Evolutionary conservation across 2,888 invertebrate species (phyloP).

Genomic region (Drosophila neutralis): DNA sequence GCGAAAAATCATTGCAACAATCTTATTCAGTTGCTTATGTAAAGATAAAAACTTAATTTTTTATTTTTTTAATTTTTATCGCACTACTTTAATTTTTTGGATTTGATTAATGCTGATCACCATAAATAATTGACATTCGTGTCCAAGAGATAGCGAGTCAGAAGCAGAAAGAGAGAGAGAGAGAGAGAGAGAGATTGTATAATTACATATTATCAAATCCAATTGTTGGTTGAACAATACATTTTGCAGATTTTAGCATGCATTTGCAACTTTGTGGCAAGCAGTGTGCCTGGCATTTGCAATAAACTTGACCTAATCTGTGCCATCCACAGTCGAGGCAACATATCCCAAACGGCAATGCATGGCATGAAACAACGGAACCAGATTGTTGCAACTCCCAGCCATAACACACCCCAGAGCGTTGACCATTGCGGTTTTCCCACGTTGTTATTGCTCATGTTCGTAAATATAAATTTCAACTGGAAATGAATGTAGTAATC

Average conservation of each 20-base stretch:
- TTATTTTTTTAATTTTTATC: neutral
- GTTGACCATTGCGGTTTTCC: constrained; percentile 40
- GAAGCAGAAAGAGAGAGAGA: neutral
- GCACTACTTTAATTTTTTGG: neutral
- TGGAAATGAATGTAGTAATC: constrained; percentile 52
- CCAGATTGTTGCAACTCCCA: constrained; percentile 52
- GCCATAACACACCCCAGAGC: constrained; percentile 9
- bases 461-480: constrained; percentile 65
- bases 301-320: constrained; percentile 70
- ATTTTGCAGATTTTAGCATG: neutral
- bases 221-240: neutral
- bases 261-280: neutral
- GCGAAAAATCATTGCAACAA: neutral
- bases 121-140: neutral
- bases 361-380: constrained; percentile 59
- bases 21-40: neutral
- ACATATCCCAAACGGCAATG: constrained; percentile 33
- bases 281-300: constrained; percentile 16
- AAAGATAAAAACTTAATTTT: neutral
- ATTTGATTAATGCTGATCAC: neutral
- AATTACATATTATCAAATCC: neutral
- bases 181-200: neutral
- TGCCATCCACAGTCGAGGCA: constrained; percentile 23
- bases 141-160: neutral
- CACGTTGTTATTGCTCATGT: constrained; percentile 35